A percentile compares a stretch with the other conserved stretches of the same genome.
Evolutionary conservation across 1,140 invertebrate species (phyloP).

Genomic region (Aphaenogaster rudis): DNA sequence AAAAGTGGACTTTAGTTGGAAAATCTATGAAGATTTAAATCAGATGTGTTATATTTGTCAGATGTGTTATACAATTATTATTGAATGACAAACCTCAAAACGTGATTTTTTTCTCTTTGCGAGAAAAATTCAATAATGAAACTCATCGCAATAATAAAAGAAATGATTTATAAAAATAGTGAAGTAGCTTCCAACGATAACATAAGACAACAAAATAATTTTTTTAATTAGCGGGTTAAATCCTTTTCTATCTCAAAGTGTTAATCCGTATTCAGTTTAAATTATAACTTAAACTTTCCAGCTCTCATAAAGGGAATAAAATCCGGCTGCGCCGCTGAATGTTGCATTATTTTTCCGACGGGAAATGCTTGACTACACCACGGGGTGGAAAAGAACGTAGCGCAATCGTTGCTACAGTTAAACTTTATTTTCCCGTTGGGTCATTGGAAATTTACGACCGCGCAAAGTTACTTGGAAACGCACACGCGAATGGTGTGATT

Average conservation of each 20-base stretch:
- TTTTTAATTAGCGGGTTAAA: background rate
- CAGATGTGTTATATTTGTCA: background rate
- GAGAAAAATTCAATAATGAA: background rate
- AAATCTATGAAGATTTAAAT: background rate
- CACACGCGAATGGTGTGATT: slow-evolving; percentile 26
- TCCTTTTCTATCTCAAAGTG: background rate
- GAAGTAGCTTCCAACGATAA: background rate
- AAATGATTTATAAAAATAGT: background rate
- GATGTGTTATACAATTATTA: background rate
- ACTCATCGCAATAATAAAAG: background rate
- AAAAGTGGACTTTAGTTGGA: background rate
- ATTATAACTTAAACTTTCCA: slow-evolving; percentile 30
- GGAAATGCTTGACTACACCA: background rate
- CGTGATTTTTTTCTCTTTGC: background rate
- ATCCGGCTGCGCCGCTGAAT: background rate
- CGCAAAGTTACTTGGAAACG: slow-evolving; percentile 27
- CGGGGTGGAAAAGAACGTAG: slow-evolving; percentile 30
- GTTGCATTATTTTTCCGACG: slow-evolving; percentile 45
- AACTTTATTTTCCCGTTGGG: slow-evolving; percentile 60
- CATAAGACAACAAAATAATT: background rate
- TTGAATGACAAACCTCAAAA: background rate
- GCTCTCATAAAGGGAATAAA: slow-evolving; percentile 24
- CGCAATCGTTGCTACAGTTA: slow-evolving; percentile 34
- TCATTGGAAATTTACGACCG: slow-evolving; percentile 50
- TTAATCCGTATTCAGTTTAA: slow-evolving; percentile 21